Evolutionary conservation across 2,888 invertebrate genomes (phyloP), one percentile per base, ranked within the genome.

Genomic region (Erebia epiphron): DNA sequence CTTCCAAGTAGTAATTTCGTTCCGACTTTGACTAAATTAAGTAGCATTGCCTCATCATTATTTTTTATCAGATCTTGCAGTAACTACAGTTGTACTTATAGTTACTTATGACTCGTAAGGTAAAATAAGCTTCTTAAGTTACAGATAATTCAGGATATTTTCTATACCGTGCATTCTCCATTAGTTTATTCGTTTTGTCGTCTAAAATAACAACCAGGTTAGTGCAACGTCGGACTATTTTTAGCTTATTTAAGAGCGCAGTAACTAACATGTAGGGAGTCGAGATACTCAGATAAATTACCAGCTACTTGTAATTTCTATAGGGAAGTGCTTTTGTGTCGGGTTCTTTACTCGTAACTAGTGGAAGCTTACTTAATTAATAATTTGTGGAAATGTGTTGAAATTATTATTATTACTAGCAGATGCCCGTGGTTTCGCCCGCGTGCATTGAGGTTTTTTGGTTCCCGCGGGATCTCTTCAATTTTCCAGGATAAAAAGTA

Each of bases 181-280:
- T 64, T 64, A 54, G 52, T 64, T 41, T 64, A 64, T 41, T 64
- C 52, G 16, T 64, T 64, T 35, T 64, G 64, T 64, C 35, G 64
- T 64, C 52, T 64, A 41, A 64, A 64, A 64, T 64, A 64, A 64
- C 52, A 10, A 16, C 11, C 64, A 64, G 52, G 26, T 64, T 54
- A 64, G 35, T 64, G 52, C 35, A 13, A 18, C 16, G 64, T 13
- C 54, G 35, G n/a, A 41, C 64, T 64, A 64, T 64, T 64, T 64
- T 41, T 64, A 52, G 41, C 50, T 21, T 49, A 21, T 49, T 62
- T 49, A 62, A 62, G 13, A 62, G 18, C 14, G 49, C 54, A 41
- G 54, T 35, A 64, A 35, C 50, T 35, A 64, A 35, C 50, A 41
- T 49, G 16, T 52, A 35, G 7, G 35, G 1, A 49, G 52, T 41